Percentiles rank a stretch among this genome's conserved stretches.
phyloP scores from a whole-genome alignment of 2,888 invertebrate genomes.

The Eucera pruinosa region DNA sequence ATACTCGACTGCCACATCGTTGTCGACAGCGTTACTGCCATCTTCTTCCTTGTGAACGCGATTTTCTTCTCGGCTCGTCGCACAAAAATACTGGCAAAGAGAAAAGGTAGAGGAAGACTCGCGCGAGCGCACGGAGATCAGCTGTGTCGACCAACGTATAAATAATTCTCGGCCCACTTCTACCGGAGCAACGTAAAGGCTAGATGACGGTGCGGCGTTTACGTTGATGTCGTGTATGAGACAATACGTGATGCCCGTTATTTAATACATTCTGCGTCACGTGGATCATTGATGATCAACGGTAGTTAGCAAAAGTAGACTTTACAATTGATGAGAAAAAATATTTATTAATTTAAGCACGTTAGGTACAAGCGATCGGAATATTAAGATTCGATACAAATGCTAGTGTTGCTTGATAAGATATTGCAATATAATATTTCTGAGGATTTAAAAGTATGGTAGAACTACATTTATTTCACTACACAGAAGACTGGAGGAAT shows the following conservation, averaged over 20 bases:
- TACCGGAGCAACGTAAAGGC: conserved; percentile 46
- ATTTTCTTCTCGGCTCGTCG: conserved; percentile 35
- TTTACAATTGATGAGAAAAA: too few relatives aligned
- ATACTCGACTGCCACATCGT: neutral
- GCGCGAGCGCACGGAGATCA: conserved; percentile 55
- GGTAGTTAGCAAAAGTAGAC: too few relatives aligned
- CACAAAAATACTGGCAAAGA: conserved; percentile 67
- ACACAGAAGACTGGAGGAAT: too few relatives aligned
- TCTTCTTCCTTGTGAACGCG: neutral
- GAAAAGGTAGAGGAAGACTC: conserved; percentile 58
- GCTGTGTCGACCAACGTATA: conserved; percentile 70
- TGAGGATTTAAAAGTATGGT: too few relatives aligned
- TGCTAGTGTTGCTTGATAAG: too few relatives aligned
- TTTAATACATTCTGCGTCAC: conserved; percentile 22
- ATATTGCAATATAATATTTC: too few relatives aligned
- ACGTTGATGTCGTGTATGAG: conserved; percentile 19
- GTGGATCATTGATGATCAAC: too few relatives aligned
- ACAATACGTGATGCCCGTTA: conserved; percentile 34
- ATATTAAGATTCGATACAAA: too few relatives aligned
- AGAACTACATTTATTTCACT: too few relatives aligned
- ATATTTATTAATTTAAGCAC: too few relatives aligned
- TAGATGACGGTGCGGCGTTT: conserved; percentile 25
- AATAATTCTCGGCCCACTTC: conserved; percentile 73
- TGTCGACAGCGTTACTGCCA: too few relatives aligned
- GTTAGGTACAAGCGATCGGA: too few relatives aligned